Evolutionary conservation across 2,797 vertebrate genomes (phyloP).

Genomic region (Mus minutoides): DNA sequence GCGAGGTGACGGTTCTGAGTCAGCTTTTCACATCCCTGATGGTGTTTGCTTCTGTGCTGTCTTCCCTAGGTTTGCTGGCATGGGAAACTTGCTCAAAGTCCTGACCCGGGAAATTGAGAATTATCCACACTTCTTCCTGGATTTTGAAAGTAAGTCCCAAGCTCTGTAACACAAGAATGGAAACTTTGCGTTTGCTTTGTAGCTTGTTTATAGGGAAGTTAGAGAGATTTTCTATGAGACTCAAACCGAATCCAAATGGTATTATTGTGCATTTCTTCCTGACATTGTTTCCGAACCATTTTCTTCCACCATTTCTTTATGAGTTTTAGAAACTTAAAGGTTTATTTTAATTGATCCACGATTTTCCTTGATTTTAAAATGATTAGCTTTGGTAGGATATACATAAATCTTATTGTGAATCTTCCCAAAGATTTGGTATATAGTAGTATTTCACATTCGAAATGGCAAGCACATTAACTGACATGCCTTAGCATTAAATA

Average conservation of each 20-base stretch:
- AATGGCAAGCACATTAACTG: slow-evolving; percentile 81
- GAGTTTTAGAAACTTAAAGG: slow-evolving; percentile 94
- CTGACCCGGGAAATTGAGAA: slow-evolving; percentile 99
- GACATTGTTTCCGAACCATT: slow-evolving; percentile 79
- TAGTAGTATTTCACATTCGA: slow-evolving; percentile 74
- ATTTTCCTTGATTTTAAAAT: slow-evolving; percentile 97
- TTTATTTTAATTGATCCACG: slow-evolving; percentile 94
- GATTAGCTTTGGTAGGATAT: slow-evolving; percentile 90
- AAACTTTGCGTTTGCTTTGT: slow-evolving; percentile 73
- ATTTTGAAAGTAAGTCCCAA: slow-evolving; percentile 99
- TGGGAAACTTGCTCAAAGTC: slow-evolving; percentile 99
- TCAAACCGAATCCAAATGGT: slow-evolving; percentile 71
- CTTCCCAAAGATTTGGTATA: slow-evolving; percentile 84
- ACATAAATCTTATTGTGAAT: slow-evolving; percentile 79
- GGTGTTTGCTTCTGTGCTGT: slow-evolving; percentile 86
- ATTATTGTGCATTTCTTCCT: slow-evolving; percentile 77
- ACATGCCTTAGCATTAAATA: slow-evolving; percentile 49
- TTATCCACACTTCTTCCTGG: slow-evolving; percentile 99
- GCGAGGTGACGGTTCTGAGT: background rate
- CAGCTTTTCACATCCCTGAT: slow-evolving; percentile 79
- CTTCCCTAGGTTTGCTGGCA: slow-evolving; percentile 98
- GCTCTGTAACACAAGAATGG: slow-evolving; percentile 71
- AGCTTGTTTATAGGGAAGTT: slow-evolving; percentile 73
- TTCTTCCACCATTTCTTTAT: slow-evolving; percentile 78
- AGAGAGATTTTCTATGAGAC: slow-evolving; percentile 68